Evolutionary conservation across 2,888 invertebrate species (phyloP).

Genomic region (Kryphioiulus occultus): DNA sequence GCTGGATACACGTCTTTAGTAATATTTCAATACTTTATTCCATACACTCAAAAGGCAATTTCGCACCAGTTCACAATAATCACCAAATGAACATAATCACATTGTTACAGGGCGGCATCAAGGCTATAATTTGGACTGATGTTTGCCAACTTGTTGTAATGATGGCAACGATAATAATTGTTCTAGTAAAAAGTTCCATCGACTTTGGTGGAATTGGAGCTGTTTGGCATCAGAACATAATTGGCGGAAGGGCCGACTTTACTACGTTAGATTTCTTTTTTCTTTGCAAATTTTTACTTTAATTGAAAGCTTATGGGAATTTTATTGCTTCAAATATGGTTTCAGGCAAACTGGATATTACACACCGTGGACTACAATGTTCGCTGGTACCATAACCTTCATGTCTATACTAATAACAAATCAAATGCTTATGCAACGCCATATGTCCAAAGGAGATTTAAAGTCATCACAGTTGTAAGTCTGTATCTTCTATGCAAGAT

Average conservation of each 20-base stretch:
- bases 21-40: too few species aligned
- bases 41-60: too few species aligned
- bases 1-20: not conserved
- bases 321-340: too few species aligned
- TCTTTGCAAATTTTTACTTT: too few species aligned
- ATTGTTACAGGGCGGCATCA: conserved; percentile 56
- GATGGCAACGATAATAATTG: conserved; percentile 54
- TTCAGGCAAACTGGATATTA: not conserved
- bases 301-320: too few species aligned
- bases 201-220: conserved; percentile 41
- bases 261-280: not conserved
- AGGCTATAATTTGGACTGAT: conserved; percentile 56
- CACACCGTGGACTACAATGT: conserved; percentile 27
- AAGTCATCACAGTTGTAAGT: not conserved
- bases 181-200: conserved; percentile 43
- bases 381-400: not conserved
- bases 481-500: too few species aligned
- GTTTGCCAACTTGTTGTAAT: conserved; percentile 54
- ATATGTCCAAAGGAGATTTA: not conserved
- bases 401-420: not conserved
- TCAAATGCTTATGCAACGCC: conserved; percentile 42
- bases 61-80: too few species aligned
- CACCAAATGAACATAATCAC: too few species aligned
- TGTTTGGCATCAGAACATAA: not conserved
- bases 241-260: not conserved